Evolutionary conservation across 1,140 invertebrate genomes (phyloP), one percentile per base, ranked within the genome.

Genomic region (Epicauta chinensis): DNA sequence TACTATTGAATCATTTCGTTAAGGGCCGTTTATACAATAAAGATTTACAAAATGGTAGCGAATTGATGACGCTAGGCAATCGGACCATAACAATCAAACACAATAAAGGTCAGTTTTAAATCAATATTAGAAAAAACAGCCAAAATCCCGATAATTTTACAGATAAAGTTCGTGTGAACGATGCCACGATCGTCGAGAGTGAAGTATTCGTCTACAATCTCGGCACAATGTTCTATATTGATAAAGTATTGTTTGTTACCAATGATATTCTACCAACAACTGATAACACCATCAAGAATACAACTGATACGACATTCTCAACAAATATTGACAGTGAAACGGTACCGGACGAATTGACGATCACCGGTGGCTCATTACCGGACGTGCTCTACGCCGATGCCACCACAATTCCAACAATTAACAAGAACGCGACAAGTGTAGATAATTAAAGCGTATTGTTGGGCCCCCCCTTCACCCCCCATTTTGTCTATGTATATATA

Each of bases 131-230:
- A 6, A 17, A 5, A 42, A 42, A 9, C n/a, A 48, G 3, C 2
- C 6, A 6, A n/a, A n/a, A n/a, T n/a, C n/a, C n/a, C n/a, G n/a
- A n/a, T n/a, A n/a, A n/a, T n/a, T n/a, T n/a, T 60, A 63, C 43
- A 68, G 70, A 69, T 52, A 69, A 75, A 57, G 72, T 77, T 9
- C 73, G 71, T 23, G 67, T 80, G 0, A 78, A 79, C 60, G 73
- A 75, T 49, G 76, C 77, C 14, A 70, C 74, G 46, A 77, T 79
- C 10, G 71, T 78, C 3, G 75, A 79, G 63, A 76, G 74, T 56
- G 77, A 80, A 63, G 75, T 79, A 12, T 80, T 80, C 62, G 78
- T 80, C 9, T 80, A 80, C 55, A 80, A 80, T 63, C 56, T 80
- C 51, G 78, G 78, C 34, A 80, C 78, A 49, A 79, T 80, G 77